Percentiles rank a stretch among this genome's conserved stretches.
Conservation (phyloP, 2,888 invertebrate genomes). For the Acleris laterana region DNA sequence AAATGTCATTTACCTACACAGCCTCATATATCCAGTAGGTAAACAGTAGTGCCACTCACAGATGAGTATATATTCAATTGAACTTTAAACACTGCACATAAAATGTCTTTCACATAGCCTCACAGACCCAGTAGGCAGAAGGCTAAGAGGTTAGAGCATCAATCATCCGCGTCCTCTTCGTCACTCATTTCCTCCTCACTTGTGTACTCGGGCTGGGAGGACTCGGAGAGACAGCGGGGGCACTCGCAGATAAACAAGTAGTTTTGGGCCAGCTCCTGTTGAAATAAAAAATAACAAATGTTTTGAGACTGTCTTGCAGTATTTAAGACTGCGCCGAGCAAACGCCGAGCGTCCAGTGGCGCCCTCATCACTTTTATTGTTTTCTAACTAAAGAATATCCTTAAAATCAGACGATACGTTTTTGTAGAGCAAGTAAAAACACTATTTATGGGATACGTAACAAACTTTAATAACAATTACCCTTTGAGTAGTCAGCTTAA, state of each 20-base stretch:
- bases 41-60: conserved; percentile 93
- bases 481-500: no score
- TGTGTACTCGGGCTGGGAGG: conserved; percentile 91
- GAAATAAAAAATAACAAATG: background rate
- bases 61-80: conserved; percentile 80
- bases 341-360: no score
- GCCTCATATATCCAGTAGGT: conserved; percentile 69
- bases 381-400: no score
- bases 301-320: no score
- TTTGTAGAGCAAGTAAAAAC: no score
- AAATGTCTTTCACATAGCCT: conserved; percentile 33
- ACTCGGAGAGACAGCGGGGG: conserved; percentile 89
- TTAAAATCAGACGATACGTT: no score
- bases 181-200: conserved; percentile 91
- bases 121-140: conserved; percentile 76
- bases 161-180: conserved; percentile 78
- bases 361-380: no score
- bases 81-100: conserved; percentile 1
- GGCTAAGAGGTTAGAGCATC: conserved; percentile 80
- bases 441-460: no score
- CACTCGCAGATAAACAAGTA: conserved; percentile 94
- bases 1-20: conserved; percentile 2
- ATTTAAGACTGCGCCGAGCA: no score
- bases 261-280: conserved; percentile 86
- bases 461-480: no score